These are phyloP conservation scores for Oryzias celebensis DNA, from an alignment of 2,113 vertebrate genomes.

Conservation along the genomic window DNA sequence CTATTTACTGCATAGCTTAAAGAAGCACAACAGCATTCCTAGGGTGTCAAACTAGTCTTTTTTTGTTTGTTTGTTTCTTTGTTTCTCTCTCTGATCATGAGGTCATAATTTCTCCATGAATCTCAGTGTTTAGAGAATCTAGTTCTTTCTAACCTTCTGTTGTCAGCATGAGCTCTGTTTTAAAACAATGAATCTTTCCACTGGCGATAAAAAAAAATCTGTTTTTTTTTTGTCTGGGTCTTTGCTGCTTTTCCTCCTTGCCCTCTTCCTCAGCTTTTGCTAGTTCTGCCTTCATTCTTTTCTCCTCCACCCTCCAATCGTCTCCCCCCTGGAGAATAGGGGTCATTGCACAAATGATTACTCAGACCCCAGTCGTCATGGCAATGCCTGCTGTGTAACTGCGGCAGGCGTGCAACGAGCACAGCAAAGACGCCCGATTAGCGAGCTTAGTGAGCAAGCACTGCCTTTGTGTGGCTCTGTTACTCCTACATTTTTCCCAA, in stretches of 20 bases:
- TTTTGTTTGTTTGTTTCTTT: no score
- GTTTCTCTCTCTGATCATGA: no score
- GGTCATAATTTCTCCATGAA: no score
- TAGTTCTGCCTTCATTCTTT: constrained; percentile 55
- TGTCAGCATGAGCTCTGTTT: constrained; percentile 40
- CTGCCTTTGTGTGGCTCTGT: constrained; percentile 74
- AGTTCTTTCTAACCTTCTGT: background rate
- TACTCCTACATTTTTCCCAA: constrained; percentile 64
- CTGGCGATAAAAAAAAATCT: constrained; percentile 52
- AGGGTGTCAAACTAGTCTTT: no score
- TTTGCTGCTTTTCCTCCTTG: constrained; percentile 60
- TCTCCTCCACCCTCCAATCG: constrained; percentile 47
- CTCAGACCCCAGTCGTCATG: constrained; percentile 93
- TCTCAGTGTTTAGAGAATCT: no score
- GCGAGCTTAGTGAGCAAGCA: constrained; percentile 79
- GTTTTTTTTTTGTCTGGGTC: constrained; percentile 62
- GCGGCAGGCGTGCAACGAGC: constrained; percentile 86
- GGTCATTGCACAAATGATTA: constrained; percentile 98
- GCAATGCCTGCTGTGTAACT: constrained; percentile 87
- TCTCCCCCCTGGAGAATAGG: constrained; percentile 89
- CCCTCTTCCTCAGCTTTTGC: constrained; percentile 41
- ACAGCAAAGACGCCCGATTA: constrained; percentile 87
- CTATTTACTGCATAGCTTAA: no score
- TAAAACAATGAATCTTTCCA: constrained; percentile 29
- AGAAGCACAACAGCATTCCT: no score